Conservation (phyloP, 2,797 vertebrate genomes). For the Urocyon cinereoargenteus region DNA sequence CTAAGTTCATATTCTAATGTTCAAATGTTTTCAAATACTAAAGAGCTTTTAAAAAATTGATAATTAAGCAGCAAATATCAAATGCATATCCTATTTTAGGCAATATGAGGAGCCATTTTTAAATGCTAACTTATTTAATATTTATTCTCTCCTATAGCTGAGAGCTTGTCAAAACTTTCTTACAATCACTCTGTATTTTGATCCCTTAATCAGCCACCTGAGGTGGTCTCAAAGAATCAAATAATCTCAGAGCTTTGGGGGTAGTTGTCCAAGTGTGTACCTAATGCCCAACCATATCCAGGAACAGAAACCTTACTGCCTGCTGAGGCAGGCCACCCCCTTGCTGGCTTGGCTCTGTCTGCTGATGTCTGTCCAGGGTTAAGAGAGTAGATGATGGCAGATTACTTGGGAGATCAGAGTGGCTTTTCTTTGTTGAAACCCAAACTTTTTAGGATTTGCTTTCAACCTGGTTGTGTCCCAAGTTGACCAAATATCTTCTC, state of each 20-base stretch:
- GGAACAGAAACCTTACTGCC: neutral
- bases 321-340: neutral
- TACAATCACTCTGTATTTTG: neutral
- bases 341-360: neutral
- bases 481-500: neutral
- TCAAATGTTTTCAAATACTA: constrained; percentile 38
- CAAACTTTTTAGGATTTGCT: neutral
- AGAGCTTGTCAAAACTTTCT: neutral
- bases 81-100: neutral
- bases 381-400: neutral
- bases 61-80: neutral
- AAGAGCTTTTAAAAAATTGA: constrained; percentile 7
- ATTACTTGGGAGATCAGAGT: neutral
- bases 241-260: neutral
- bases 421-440: neutral
- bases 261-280: neutral
- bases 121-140: constrained; percentile 10
- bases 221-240: neutral
- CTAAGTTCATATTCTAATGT: neutral
- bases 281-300: neutral
- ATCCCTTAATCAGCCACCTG: neutral
- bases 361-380: neutral
- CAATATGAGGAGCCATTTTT: neutral
- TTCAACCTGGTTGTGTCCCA: neutral
- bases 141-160: neutral